Conservation (phyloP, 2,888 invertebrate species). For the Zygogramma bicolorata region DNA sequence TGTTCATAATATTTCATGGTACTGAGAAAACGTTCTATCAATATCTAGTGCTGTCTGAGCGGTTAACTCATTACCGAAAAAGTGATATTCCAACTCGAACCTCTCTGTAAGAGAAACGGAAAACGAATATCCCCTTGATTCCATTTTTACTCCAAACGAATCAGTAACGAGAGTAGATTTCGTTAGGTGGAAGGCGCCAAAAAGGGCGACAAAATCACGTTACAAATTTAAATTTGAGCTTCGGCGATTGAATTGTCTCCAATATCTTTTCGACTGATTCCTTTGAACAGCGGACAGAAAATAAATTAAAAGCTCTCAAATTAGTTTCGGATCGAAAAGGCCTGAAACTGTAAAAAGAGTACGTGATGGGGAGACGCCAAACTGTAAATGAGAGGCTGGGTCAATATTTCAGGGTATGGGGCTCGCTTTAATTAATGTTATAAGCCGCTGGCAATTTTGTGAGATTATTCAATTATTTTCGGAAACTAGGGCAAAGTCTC, state of each 20-base stretch:
- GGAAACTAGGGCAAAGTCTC: not conserved
- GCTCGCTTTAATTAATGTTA: slow-evolving; percentile 5
- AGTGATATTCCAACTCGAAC: no score
- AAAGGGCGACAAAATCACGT: not conserved
- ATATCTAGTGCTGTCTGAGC: no score
- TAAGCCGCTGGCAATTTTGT: slow-evolving; percentile 4
- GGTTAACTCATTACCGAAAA: no score
- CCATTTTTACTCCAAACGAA: not conserved
- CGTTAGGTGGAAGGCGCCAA: not conserved
- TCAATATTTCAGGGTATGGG: not conserved
- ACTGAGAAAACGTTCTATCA: no score
- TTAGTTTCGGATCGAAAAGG: slow-evolving; percentile 1
- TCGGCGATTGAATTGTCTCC: slow-evolving; percentile 44
- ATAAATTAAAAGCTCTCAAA: slow-evolving; percentile 16
- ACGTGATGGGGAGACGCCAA: not conserved
- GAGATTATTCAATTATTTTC: slow-evolving; percentile 3
- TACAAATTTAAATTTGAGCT: not conserved
- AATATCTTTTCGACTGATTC: slow-evolving; percentile 47
- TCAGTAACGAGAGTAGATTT: not conserved
- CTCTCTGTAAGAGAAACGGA: not conserved
- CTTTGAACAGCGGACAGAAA: slow-evolving; percentile 49
- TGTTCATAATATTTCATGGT: no score
- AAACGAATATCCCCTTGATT: not conserved
- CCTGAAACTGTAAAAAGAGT: not conserved
- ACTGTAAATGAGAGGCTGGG: not conserved